Conservation (phyloP, 2,797 vertebrate species). For the Liparis tanakae region DNA sequence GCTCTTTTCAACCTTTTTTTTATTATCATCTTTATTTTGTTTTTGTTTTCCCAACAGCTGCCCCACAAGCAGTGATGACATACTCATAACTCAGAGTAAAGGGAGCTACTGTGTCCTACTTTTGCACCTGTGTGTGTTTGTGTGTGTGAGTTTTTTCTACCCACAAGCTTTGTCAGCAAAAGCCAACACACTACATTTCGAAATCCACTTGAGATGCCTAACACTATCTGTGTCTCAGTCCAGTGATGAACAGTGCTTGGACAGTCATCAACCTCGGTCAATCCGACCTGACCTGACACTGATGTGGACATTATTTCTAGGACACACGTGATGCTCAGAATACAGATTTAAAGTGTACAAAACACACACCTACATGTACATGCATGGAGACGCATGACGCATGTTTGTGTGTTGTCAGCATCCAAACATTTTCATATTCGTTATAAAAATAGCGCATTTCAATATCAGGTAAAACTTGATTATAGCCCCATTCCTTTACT, state of each 20-base stretch:
- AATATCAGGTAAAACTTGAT: background rate
- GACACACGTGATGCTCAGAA: background rate
- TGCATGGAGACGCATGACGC: too few species aligned
- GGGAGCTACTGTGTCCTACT: conserved; percentile 55
- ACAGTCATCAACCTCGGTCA: conserved; percentile 2
- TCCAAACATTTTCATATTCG: background rate
- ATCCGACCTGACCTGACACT: background rate
- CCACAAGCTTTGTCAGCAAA: conserved; percentile 59
- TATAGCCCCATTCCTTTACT: background rate
- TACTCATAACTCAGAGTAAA: conserved; percentile 45
- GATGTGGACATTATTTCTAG: background rate
- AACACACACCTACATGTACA: background rate
- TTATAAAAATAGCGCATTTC: background rate
- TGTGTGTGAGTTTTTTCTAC: conserved; percentile 10
- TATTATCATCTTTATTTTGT: conserved; percentile 34
- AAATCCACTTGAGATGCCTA: conserved; percentile 30
- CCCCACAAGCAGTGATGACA: conserved; percentile 54
- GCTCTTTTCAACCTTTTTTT: conserved; percentile 4
- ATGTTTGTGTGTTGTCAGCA: too few species aligned
- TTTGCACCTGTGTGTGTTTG: conserved; percentile 53
- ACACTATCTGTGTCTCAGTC: background rate
- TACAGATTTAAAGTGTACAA: background rate
- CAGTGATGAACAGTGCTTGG: background rate
- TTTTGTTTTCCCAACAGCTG: conserved; percentile 58
- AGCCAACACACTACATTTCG: conserved; percentile 30